phyloP scores from a whole-genome alignment of 1,140 invertebrate species.

The Drosophila lowei region DNA sequence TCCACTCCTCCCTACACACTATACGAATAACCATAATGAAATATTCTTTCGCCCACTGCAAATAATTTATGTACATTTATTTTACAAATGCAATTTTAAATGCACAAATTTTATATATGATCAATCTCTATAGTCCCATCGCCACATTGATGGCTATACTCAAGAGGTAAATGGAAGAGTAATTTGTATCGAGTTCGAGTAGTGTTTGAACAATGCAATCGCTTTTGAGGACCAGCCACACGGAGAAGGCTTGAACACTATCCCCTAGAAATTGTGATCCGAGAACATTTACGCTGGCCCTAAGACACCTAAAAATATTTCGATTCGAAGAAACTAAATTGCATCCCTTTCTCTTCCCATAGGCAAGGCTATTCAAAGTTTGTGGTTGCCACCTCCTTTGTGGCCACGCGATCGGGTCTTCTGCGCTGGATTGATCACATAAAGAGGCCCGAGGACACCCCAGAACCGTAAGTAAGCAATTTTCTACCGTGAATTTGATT shows the following conservation, averaged over 20 bases:
- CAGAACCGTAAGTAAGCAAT: conserved; percentile 86
- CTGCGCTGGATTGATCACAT: conserved; percentile 92
- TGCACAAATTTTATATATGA: conserved; percentile 69
- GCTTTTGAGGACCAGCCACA: conserved; percentile 51
- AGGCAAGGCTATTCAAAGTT: conserved; percentile 94
- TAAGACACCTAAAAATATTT: not conserved
- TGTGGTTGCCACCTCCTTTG: conserved; percentile 91
- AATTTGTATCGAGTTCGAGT: conserved; percentile 41
- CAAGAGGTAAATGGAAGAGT: conserved; percentile 88
- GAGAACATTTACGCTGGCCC: conserved; percentile 4
- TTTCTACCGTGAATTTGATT: not conserved
- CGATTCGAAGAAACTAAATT: conserved; percentile 19
- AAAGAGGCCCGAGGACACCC: conserved; percentile 84
- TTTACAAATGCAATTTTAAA: conserved; percentile 52
- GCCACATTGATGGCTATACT: conserved; percentile 93
- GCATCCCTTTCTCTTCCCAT: conserved; percentile 82
- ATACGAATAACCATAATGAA: conserved; percentile 39
- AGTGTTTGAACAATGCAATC: conserved; percentile 44
- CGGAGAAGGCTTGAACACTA: conserved; percentile 31
- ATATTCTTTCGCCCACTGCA: conserved; percentile 35
- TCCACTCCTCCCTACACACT: conserved; percentile 1
- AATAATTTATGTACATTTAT: conserved; percentile 32
- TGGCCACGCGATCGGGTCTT: conserved; percentile 94
- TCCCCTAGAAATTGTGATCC: conserved; percentile 11
- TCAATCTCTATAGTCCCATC: conserved; percentile 88